Percentiles rank a stretch among this genome's conserved stretches.
Evolutionary conservation across 2,113 vertebrate genomes (phyloP).

Genomic region (Stegastes partitus): DNA sequence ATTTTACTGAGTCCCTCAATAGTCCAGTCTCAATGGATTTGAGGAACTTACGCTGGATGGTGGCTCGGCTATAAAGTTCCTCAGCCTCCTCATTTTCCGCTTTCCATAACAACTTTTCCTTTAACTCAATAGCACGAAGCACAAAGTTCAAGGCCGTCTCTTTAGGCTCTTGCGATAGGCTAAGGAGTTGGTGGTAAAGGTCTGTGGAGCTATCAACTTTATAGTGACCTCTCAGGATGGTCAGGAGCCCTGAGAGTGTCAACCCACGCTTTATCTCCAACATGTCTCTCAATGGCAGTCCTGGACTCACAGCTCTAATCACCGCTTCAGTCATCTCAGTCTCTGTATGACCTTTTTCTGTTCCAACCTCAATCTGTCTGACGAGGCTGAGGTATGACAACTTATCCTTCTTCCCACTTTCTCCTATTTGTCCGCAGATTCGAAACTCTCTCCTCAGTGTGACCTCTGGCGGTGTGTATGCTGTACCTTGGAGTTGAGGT

Average conservation of each 20-base stretch:
- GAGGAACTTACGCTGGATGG: background rate
- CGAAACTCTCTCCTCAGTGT: constrained; percentile 28
- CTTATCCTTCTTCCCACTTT: background rate
- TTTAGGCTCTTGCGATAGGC: background rate
- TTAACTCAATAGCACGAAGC: no score
- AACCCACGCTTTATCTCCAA: constrained; percentile 2
- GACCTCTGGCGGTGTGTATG: background rate
- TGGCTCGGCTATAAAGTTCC: constrained; percentile 2
- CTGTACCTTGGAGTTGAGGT: no score
- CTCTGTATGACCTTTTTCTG: constrained; percentile 8
- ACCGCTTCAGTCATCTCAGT: constrained; percentile 1
- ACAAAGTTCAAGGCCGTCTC: background rate
- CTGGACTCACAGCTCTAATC: background rate
- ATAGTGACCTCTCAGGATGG: background rate
- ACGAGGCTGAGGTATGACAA: background rate
- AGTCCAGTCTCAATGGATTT: constrained; percentile 13
- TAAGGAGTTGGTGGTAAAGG: background rate
- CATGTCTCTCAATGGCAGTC: background rate
- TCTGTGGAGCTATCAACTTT: constrained; percentile 6
- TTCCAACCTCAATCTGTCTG: no score
- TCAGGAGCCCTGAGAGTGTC: background rate
- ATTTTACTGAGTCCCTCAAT: constrained; percentile 14
- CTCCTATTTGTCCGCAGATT: constrained; percentile 20
- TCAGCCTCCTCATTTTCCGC: background rate
- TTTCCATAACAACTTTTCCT: constrained; percentile 9